A percentile compares a stretch with the other conserved stretches of the same genome.
Evolutionary conservation across 2,113 vertebrate genomes (phyloP).

Genomic region (Erythrocercus mccallii): DNA sequence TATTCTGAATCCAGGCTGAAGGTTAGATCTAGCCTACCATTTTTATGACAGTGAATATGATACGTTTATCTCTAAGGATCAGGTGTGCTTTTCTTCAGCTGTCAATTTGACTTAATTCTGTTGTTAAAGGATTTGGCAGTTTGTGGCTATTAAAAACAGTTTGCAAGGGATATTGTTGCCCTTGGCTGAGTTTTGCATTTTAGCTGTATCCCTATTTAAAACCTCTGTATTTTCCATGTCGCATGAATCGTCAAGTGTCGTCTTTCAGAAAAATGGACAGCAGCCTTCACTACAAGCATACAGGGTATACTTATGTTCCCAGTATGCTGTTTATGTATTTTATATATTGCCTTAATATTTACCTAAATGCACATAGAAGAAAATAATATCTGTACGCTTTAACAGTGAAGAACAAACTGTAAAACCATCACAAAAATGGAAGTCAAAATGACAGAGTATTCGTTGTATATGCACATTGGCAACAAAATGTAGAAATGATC

Average conservation of each 20-base stretch:
- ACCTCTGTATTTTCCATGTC: conserved; percentile 29
- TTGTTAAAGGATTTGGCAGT: conserved; percentile 22
- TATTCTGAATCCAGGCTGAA: neutral
- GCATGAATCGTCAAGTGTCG: neutral
- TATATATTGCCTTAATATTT: neutral
- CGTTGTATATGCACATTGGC: neutral
- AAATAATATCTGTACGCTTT: neutral
- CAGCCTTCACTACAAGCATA: neutral
- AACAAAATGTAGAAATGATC: neutral
- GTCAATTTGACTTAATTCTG: neutral
- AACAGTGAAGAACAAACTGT: neutral
- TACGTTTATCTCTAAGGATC: conserved; percentile 26
- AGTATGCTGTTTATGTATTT: neutral
- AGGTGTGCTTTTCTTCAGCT: conserved; percentile 8
- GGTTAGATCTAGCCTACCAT: neutral
- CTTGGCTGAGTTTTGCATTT: conserved; percentile 38
- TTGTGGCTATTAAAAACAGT: neutral
- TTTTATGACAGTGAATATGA: neutral
- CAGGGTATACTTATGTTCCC: neutral
- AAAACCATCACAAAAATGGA: neutral
- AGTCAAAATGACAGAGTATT: neutral
- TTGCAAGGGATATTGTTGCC: conserved; percentile 15
- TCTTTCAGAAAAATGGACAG: conserved; percentile 36
- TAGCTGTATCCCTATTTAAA: conserved; percentile 38
- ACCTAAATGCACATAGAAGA: neutral